Evolutionary conservation across 2,113 vertebrate species (phyloP), one percentile per base, ranked within the genome.

Genomic region (Proteles cristata): DNA sequence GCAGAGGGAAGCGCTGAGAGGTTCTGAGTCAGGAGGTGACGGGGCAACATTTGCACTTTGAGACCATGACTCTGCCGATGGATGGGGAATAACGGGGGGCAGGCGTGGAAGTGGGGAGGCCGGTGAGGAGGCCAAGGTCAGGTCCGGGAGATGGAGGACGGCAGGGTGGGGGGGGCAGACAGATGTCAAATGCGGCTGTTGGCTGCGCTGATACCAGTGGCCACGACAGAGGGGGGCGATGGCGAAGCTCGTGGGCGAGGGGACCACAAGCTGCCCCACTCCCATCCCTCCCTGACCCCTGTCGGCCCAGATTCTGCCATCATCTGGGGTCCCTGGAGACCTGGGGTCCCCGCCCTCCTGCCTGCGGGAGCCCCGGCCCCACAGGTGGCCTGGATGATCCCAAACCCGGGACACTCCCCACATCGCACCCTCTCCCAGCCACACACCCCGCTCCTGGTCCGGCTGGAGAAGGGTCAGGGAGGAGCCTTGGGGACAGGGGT

Each of bases 381-480:
- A 7, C 2, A 15, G 5, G 28, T 31, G 76, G 19, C 19, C 73
- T 39, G 45, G 58, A 73, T 66, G 68, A 50, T 26, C n/a, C 11
- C 77, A 17, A 19, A 31, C 43, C 21, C 26, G 33, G 19, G 26
- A 26, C 11, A 23, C 2, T 33, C 23, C 69, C 35, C 58, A 12
- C 5, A 10, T 45, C 15, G 4, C 5, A 1, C 65, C 39, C 10
- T 11, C 7, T 73, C 82, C 92, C 28, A 21, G 65, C 43, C 35
- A 0, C 2, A 26, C 5, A 17, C 1, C 1, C 45, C 39, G 0
- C 0, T 17, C 17, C 5, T 2, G 33, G 3, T 1, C 12, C 15
- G n/a, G 12, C 7, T 55, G 26, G 16, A 50, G 71, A 28, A 0
- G 0, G 4, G 9, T 89, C 23, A n/a, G 90, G 53, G 74, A 84